Percentiles rank a stretch among this genome's conserved stretches.
These are phyloP conservation scores for Alexandromys oeconomus DNA, from an alignment of 2,797 vertebrate genomes.

Conservation along the genomic window DNA sequence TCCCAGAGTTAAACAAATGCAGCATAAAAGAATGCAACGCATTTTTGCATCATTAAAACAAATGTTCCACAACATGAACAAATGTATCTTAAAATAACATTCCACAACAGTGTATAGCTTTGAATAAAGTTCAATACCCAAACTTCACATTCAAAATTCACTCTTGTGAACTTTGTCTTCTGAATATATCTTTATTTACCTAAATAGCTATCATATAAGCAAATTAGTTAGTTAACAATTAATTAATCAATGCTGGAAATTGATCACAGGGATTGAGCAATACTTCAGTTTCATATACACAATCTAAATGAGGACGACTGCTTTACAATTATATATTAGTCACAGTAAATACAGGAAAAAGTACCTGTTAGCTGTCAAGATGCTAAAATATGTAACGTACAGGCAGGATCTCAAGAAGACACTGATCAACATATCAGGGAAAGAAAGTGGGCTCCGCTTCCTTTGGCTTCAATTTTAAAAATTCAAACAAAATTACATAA, in stretches of 20 bases:
- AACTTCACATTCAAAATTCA: neutral
- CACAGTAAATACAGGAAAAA: conserved; percentile 13
- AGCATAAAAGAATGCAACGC: no score
- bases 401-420: conserved; percentile 15
- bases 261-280: neutral
- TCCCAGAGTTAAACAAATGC: no score
- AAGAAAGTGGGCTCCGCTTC: conserved; percentile 29
- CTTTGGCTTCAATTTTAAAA: conserved; percentile 1
- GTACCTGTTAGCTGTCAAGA: neutral
- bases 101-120: neutral
- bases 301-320: neutral
- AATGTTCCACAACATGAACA: no score
- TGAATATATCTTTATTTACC: neutral
- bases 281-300: neutral
- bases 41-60: no score
- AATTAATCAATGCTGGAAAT: neutral
- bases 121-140: neutral
- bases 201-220: neutral
- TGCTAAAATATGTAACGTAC: conserved; percentile 17
- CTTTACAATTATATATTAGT: conserved; percentile 3
- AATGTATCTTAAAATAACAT: no score
- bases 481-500: neutral
- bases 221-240: neutral
- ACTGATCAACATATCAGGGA: neutral
- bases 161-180: neutral